These are phyloP conservation scores for Scaptomyza graminum DNA, from an alignment of 1,140 invertebrate genomes.

Conservation along the genomic window DNA sequence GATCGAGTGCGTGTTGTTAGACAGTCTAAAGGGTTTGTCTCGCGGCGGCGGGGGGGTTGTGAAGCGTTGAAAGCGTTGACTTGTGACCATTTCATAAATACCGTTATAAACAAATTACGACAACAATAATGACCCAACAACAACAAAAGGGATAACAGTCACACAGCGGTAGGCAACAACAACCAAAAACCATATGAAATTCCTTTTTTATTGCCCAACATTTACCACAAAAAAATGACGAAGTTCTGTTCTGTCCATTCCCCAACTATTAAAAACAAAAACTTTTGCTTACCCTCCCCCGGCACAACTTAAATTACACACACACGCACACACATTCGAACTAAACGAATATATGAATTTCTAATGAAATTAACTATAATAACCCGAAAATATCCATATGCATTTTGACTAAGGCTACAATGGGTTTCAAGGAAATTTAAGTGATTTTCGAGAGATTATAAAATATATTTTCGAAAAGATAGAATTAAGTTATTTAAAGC, in stretches of 20 bases:
- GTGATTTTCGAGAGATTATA: no score
- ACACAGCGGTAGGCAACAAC: constrained; percentile 25
- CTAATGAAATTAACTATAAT: constrained; percentile 79
- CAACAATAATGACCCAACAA: constrained; percentile 66
- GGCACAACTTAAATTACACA: constrained; percentile 11
- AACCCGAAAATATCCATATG: constrained; percentile 2
- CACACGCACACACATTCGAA: constrained; percentile 27
- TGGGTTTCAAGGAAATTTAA: no score
- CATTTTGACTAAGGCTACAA: background rate
- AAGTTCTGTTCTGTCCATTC: background rate
- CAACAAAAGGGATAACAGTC: constrained; percentile 38
- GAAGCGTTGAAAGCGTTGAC: constrained; percentile 70
- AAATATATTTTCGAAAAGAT: background rate
- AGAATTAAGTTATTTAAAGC: no score
- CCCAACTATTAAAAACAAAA: background rate
- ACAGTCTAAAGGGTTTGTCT: constrained; percentile 20
- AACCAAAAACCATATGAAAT: constrained; percentile 54
- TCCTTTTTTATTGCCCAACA: constrained; percentile 78
- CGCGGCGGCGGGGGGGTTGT: constrained; percentile 1
- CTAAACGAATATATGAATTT: constrained; percentile 73
- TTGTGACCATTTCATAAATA: constrained; percentile 83
- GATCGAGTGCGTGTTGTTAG: constrained; percentile 51
- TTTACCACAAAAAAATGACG: constrained; percentile 73
- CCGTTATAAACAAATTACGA: constrained; percentile 82
- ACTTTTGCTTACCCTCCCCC: background rate